Evolutionary conservation across 2,797 vertebrate species (phyloP), one percentile per base, ranked within the genome.

Genomic region (Anguilla anguilla): DNA sequence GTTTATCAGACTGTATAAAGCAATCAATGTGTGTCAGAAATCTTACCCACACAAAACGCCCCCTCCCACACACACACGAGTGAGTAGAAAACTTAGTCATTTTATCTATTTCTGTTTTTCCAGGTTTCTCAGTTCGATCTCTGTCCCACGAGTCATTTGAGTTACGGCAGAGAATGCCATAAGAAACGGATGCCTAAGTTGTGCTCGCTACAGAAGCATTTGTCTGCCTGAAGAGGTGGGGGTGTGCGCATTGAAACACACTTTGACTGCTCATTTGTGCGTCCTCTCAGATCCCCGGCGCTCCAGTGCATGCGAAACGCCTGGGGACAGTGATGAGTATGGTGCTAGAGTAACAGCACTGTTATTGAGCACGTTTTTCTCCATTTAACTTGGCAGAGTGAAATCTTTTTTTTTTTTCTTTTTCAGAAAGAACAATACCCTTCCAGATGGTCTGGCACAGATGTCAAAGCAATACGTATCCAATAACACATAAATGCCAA

Each of bases 11-110:
- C 69, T 74, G 69, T 17, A 74, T 74, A 35, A 39, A 74, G 31
- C 72, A 43, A 77, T 77, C 72, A 77, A 43, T 77, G 28, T 43
- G 15, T 39, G 67, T 28, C 72, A 77, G 72, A 77, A 77, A 77
- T 43, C 35, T 39, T 35, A 43, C 15, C 11, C 11, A 9, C 49
- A 35, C 35, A 35, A 35, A 35, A 35, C 1, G 35, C 1, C 35
- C 35, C 35, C 35, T 69, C 25, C 64, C 64, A 69, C 22, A 1
- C 64, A 13, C 35, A 15, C 31, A 77, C 13, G 1, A 69, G 6
- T 6, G 67, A 72, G 28, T 31, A 35, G n/a, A 28, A n/a, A 72
- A 72, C 13, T 0, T 11, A 69, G 25, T 31, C 67, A 72, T 11
- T 31, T 72, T 3, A 72, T 7, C 67, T 39, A 35, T 31, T 35